Base-by-base conservation (phyloP, 37 sponge, comb jelly and placozoan genomes). In the Chondrosia reniformis region DNA sequence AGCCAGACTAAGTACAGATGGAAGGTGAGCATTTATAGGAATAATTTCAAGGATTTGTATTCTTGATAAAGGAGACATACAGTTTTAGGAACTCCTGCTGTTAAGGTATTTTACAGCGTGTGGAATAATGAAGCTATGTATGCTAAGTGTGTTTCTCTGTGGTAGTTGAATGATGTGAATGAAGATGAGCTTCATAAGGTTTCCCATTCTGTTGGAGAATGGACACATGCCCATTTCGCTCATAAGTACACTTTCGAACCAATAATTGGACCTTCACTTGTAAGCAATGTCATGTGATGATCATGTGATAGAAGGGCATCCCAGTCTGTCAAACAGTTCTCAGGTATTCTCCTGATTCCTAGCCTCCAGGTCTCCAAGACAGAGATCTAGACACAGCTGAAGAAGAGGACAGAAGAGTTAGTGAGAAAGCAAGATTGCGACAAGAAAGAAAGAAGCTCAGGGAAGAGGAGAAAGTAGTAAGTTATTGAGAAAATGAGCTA, bases 1-100 rank as follows among this genome's bases (percentile, higher is more conserved):
- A 56, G 79, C 34, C 85, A 88, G 83, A 83, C 89, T 28, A 45
- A 54, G 0, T 80, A 94, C 63, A 80, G 84, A 34, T 94, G 95
- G 95, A 90, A 94, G 80, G 95, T 94, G 59, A 56, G 7, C 58
- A n/a, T n/a, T n/a, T n/a, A n/a, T n/a, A n/a, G n/a, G n/a, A n/a
- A n/a, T n/a, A n/a, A n/a, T n/a, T n/a, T n/a, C n/a, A n/a, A n/a
- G n/a, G n/a, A n/a, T n/a, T n/a, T n/a, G n/a, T n/a, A n/a, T n/a
- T n/a, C n/a, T n/a, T n/a, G n/a, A n/a, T n/a, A n/a, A n/a, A n/a
- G n/a, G n/a, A n/a, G n/a, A n/a, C n/a, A n/a, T n/a, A n/a, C n/a
- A n/a, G n/a, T n/a, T n/a, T n/a, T n/a, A n/a, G n/a, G n/a, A n/a
- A n/a, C n/a, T n/a, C n/a, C n/a, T n/a, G n/a, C n/a, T n/a, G n/a